A percentile compares a stretch with the other conserved stretches of the same genome.
These are phyloP conservation scores for Cnemophilus loriae DNA, from an alignment of 2,113 vertebrate genomes.

Conservation along the genomic window DNA sequence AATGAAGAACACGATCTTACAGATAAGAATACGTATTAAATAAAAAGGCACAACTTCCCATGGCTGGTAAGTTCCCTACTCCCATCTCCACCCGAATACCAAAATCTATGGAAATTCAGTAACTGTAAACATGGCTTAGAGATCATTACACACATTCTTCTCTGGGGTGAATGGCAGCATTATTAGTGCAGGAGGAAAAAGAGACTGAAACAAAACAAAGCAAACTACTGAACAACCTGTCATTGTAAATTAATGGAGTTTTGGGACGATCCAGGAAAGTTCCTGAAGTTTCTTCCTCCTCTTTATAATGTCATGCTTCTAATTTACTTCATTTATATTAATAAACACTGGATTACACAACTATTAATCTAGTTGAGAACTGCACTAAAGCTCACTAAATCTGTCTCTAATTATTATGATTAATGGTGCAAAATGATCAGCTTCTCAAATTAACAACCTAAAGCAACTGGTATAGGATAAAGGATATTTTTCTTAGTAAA, in stretches of 20 bases:
- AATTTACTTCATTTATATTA: conserved; percentile 78
- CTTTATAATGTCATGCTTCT: conserved; percentile 65
- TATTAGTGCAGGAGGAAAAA: neutral
- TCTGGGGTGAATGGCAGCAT: neutral
- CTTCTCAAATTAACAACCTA: conserved; percentile 69
- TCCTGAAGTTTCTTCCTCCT: conserved; percentile 47
- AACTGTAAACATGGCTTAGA: neutral
- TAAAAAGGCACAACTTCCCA: neutral
- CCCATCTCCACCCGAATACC: neutral
- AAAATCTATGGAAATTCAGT: neutral
- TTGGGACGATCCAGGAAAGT: conserved; percentile 31
- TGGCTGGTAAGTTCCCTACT: neutral
- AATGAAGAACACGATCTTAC: neutral
- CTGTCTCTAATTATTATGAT: conserved; percentile 74
- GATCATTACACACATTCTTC: neutral
- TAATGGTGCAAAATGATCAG: conserved; percentile 68
- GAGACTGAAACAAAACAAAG: neutral
- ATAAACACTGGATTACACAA: conserved; percentile 66
- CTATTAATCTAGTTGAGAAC: conserved; percentile 73
- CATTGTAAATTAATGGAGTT: conserved; percentile 49
- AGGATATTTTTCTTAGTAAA: conserved; percentile 44
- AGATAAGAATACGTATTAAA: neutral
- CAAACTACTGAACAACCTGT: conserved; percentile 15
- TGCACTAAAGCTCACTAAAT: conserved; percentile 71
- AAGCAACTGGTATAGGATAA: conserved; percentile 56